These are phyloP conservation scores for Philaenus spumarius DNA, from an alignment of 1,140 invertebrate species.

Conservation along the genomic window DNA sequence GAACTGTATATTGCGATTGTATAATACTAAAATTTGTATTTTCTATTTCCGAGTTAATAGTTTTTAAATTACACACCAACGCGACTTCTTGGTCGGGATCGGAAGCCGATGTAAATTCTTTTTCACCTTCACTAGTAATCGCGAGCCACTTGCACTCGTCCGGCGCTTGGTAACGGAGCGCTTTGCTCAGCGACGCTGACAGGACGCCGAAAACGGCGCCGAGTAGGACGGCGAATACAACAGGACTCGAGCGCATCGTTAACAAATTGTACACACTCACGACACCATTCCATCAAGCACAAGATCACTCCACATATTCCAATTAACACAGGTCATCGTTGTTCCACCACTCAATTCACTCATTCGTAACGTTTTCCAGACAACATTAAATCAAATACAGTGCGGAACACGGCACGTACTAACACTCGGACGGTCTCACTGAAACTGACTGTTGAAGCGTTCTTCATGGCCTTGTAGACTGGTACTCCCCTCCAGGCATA, in stretches of 20 bases:
- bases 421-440: slow-evolving; percentile 6
- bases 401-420: not conserved
- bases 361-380: slow-evolving; percentile 11
- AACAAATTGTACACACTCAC: not conserved
- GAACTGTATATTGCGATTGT: slow-evolving; percentile 77
- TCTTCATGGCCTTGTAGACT: not conserved
- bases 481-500: not conserved
- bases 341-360: slow-evolving; percentile 27
- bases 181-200: slow-evolving; percentile 55
- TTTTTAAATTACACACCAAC: slow-evolving; percentile 68
- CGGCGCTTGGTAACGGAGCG: slow-evolving; percentile 68
- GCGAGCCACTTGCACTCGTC: slow-evolving; percentile 78
- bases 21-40: slow-evolving; percentile 85
- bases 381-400: not conserved
- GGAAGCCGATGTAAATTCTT: slow-evolving; percentile 31
- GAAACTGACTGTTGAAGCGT: slow-evolving; percentile 6
- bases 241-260: slow-evolving; percentile 27
- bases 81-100: slow-evolving; percentile 58
- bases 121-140: slow-evolving; percentile 42
- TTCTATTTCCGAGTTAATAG: slow-evolving; percentile 83
- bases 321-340: slow-evolving; percentile 2
- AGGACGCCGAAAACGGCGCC: slow-evolving; percentile 59
- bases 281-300: not conserved
- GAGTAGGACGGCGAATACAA: slow-evolving; percentile 49
- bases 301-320: slow-evolving; percentile 8